phyloP scores from a whole-genome alignment of 2,888 invertebrate species.

The Volucella inanis region DNA sequence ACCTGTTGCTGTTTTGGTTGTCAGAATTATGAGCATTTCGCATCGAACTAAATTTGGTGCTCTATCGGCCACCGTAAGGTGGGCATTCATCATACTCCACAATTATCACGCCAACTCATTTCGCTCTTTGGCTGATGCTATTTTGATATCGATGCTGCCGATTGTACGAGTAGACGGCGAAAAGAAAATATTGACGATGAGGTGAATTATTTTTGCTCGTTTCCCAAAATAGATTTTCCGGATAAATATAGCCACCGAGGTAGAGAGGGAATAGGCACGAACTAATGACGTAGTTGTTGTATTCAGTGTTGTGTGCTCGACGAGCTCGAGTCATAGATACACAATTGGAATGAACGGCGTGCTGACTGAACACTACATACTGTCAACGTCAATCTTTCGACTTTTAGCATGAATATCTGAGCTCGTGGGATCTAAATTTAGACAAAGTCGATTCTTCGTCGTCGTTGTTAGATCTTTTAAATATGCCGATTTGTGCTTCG shows the following conservation, averaged over 20 bases:
- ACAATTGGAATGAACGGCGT: conserved; percentile 54
- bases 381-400: conserved; percentile 42
- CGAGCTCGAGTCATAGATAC: conserved; percentile 57
- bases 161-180: conserved; percentile 14
- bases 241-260: conserved; percentile 20
- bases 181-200: conserved; percentile 52
- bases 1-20: conserved; percentile 52
- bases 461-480: conserved; percentile 4
- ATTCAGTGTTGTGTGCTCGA: conserved; percentile 37
- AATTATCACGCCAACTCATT: conserved; percentile 65
- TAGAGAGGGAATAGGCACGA: not conserved
- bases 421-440: conserved; percentile 53
- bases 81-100: conserved; percentile 62
- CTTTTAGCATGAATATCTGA: conserved; percentile 40
- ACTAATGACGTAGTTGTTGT: conserved; percentile 59
- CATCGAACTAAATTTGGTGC: conserved; percentile 71
- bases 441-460: not conserved
- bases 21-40: conserved; percentile 41
- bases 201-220: conserved; percentile 54
- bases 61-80: conserved; percentile 8
- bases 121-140: conserved; percentile 28
- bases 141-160: too few relatives aligned
- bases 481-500: not conserved
- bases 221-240: conserved; percentile 58
- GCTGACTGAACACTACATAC: conserved; percentile 24